phyloP scores from a whole-genome alignment of 1,140 invertebrate species.

The Solenopsis invicta region DNA sequence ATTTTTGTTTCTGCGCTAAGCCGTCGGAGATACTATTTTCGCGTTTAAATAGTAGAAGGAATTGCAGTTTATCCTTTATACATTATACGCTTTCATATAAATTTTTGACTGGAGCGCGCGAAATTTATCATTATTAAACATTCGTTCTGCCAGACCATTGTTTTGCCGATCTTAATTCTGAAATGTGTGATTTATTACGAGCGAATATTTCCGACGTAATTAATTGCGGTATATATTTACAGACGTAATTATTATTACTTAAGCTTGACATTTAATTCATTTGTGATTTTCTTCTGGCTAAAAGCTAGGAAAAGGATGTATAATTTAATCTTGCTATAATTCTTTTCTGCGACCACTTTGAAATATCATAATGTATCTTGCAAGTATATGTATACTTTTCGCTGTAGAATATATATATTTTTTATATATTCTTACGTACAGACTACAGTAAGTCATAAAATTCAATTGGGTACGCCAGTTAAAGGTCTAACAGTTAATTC shows the following conservation, averaged over 20 bases:
- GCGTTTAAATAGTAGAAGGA: conserved; percentile 35
- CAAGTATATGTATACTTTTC: neutral
- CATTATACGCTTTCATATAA: conserved; percentile 40
- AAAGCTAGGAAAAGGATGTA: neutral
- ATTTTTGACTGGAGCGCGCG: conserved; percentile 5
- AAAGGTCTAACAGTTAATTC: neutral
- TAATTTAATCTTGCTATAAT: neutral
- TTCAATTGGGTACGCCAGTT: neutral
- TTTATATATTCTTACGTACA: neutral
- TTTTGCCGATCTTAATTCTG: conserved; percentile 19
- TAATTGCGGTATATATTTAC: conserved; percentile 20
- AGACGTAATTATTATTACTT: conserved; percentile 30
- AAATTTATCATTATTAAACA: conserved; percentile 59
- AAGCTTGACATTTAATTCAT: neutral
- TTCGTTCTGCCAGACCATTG: conserved; percentile 10
- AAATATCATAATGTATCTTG: neutral
- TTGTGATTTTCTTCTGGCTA: neutral
- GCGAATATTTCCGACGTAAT: neutral
- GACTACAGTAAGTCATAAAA: neutral
- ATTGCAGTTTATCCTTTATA: conserved; percentile 27
- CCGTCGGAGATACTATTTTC: conserved; percentile 49
- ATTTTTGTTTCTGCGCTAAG: conserved; percentile 52
- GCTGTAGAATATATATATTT: neutral
- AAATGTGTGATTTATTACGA: conserved; percentile 24
- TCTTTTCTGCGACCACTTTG: neutral